Conservation (phyloP, 2,113 vertebrate species). For the Apaloderma vittatum region DNA sequence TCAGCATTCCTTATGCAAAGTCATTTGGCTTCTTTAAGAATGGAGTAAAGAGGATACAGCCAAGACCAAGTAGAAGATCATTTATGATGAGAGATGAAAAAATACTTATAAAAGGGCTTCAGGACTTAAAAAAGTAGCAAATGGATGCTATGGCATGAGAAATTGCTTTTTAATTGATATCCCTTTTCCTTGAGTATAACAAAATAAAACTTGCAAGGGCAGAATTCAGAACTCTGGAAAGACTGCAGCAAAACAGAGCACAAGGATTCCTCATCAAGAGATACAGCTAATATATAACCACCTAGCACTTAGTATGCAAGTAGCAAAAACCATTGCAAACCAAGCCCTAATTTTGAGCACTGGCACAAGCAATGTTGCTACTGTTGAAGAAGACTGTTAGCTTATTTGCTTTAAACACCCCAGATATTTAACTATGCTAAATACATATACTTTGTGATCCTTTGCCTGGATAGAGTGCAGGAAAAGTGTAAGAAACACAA, state of each 20-base stretch:
- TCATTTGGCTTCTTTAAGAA: not conserved
- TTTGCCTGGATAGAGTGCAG: accelerated
- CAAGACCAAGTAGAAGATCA: not conserved
- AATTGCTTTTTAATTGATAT: not conserved
- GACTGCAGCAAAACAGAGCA: not conserved
- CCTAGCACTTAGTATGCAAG: not conserved
- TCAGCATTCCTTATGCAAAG: not conserved
- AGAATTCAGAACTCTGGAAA: not conserved
- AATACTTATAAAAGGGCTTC: not conserved
- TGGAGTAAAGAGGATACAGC: not conserved
- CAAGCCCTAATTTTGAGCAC: not conserved
- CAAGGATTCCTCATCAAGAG: not conserved
- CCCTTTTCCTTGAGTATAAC: not conserved
- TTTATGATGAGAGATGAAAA: not conserved
- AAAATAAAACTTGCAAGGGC: not conserved
- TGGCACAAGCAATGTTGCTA: not conserved
- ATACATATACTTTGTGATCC: not conserved
- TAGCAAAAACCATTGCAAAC: not conserved
- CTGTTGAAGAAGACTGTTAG: not conserved
- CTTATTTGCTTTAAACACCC: not conserved
- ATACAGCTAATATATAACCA: not conserved
- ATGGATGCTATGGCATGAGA: not conserved
- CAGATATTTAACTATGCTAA: not conserved
- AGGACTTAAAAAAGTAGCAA: not conserved
- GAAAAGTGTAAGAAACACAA: too few relatives aligned